A percentile compares a stretch with the other conserved stretches of the same genome.
phyloP scores from a whole-genome alignment of 2,888 invertebrate genomes.

The Parnassius apollo region DNA sequence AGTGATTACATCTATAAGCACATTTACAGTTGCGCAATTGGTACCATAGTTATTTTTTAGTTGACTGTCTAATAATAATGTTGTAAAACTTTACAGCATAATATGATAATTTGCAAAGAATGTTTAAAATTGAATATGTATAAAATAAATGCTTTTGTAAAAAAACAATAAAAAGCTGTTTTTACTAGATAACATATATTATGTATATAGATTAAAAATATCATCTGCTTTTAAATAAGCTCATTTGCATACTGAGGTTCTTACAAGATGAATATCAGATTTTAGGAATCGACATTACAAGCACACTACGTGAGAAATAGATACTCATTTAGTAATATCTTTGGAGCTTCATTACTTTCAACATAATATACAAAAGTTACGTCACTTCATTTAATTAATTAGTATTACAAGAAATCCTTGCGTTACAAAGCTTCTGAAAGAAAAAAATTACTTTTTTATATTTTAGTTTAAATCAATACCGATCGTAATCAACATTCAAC shows the following conservation, averaged over 20 bases:
- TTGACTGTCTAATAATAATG: slow-evolving; percentile 17
- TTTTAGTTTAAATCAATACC: slow-evolving; percentile 39
- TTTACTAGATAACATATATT: too few relatives aligned
- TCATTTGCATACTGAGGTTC: slow-evolving; percentile 62
- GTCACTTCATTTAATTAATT: background rate
- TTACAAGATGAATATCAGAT: slow-evolving; percentile 61
- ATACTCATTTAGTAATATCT: slow-evolving; percentile 66
- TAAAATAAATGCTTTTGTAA: slow-evolving; percentile 22
- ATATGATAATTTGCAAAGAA: background rate
- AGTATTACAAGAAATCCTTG: background rate
- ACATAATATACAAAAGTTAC: background rate
- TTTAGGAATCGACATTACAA: slow-evolving; percentile 44
- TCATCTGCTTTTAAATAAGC: slow-evolving; percentile 55
- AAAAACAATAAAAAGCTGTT: too few relatives aligned
- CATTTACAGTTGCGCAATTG: slow-evolving; percentile 32
- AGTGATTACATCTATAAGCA: slow-evolving; percentile 17
- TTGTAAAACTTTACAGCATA: background rate
- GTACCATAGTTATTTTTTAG: slow-evolving; percentile 42
- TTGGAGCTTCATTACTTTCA: slow-evolving; percentile 26
- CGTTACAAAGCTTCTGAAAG: background rate
- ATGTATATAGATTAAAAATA: too few relatives aligned
- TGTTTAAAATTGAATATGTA: background rate
- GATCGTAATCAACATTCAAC: slow-evolving; percentile 29
- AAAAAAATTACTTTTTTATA: slow-evolving; percentile 34
- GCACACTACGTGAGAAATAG: slow-evolving; percentile 72